Evolutionary conservation across 2,888 invertebrate species (phyloP), one percentile per base, ranked within the genome.

Genomic region (Pediacus dermestoides): DNA sequence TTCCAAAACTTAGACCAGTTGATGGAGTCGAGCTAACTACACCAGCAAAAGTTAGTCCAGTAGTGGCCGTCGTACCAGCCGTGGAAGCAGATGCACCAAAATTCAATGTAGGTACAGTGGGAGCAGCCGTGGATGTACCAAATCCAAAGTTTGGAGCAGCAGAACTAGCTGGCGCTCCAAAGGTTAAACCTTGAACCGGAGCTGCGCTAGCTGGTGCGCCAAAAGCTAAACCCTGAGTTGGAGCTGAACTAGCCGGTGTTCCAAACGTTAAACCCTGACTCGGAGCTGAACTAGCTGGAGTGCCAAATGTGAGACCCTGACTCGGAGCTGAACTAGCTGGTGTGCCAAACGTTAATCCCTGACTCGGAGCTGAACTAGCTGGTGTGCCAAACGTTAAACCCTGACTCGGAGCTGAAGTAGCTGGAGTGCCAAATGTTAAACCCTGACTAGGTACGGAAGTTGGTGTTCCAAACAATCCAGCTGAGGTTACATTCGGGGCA

Each of bases 341-440:
- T 2, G 47, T 34, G 9, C 52, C 54, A 41, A 57, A 56, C 31
- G 37, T 43, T 12, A 57, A 45, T 11, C 52, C 47, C 21, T 43
- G 40, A 27, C 48, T 33, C 34, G 50, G 27, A 26, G 52, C 28
- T n/a, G n/a, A n/a, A n/a, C n/a, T n/a, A 11, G 44, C 25, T 23
- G 50, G 34, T 7, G 49, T 33, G 18, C 51, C 51, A 40, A 54
- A 46, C 37, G 32, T 33, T 30, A 54, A 45, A 2, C 47, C 46
- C 4, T 46, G 36, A 26, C 61, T 48, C 16, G 63, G 48, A 7
- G 61, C 21, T 16, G 63, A 41, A 26, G 60, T 48, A 8, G 61
- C 27, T 16, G 63, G 42, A 31, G 61, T 50, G 11, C 67, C 65
- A 44, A 70, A 70, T 44, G 49, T 62, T 45, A 57, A 64, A 47